Conservation (phyloP, 2,888 invertebrate genomes). For the Junonia oenone region DNA sequence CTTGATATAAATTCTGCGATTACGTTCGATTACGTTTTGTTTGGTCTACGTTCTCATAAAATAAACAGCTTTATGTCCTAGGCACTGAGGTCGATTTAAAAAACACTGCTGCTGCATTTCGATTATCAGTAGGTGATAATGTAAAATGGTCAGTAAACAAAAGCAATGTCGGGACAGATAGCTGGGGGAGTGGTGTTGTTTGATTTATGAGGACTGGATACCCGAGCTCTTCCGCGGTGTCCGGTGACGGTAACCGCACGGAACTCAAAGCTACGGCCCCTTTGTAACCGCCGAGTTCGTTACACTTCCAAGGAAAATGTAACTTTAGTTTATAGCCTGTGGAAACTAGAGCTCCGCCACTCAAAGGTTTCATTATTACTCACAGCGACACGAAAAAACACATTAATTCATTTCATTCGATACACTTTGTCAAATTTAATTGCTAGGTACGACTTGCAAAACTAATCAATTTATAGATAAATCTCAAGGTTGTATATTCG, state of each 20-base stretch:
- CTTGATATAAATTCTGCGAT: neutral
- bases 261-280: constrained; percentile 45
- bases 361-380: constrained; percentile 21
- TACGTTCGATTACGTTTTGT: neutral
- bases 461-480: constrained; percentile 20
- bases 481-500: constrained; percentile 12
- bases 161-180: constrained; percentile 57
- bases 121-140: constrained; percentile 48
- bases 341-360: constrained; percentile 23
- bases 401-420: neutral
- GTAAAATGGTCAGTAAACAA: constrained; percentile 29
- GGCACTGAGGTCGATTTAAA: neutral
- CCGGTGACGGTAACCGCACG: constrained; percentile 60
- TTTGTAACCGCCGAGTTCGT: constrained; percentile 43
- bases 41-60: neutral
- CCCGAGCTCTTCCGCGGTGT: constrained; percentile 70
- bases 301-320: constrained; percentile 33
- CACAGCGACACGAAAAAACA: neutral
- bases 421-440: constrained; percentile 1
- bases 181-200: constrained; percentile 61
- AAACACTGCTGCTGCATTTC: constrained; percentile 10
- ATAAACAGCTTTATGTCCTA: neutral
- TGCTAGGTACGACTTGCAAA: constrained; percentile 2
- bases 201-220: constrained; percentile 70
- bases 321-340: constrained; percentile 17